phyloP scores from a whole-genome alignment of 2,888 invertebrate species.

The Dryadula phaetusa region DNA sequence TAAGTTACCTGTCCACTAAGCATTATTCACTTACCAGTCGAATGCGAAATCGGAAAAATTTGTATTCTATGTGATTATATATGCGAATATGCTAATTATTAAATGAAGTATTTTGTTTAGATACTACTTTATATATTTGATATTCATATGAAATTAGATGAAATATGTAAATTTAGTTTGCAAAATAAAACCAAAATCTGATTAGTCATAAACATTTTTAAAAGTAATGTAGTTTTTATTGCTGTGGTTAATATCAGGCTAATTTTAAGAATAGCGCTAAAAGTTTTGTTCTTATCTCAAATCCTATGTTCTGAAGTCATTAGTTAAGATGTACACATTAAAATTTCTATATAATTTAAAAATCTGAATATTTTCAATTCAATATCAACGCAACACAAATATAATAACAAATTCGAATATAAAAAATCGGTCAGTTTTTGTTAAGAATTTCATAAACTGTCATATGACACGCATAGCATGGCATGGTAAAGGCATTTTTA shows the following conservation, averaged over 20 bases:
- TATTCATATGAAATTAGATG: too few species aligned
- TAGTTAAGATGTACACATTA: too few species aligned
- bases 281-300: neutral
- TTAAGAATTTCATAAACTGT: conserved; percentile 5
- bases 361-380: neutral
- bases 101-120: neutral
- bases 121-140: too few species aligned
- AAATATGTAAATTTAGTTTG: too few species aligned
- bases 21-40: conserved; percentile 4
- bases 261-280: neutral
- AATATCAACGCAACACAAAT: too few species aligned
- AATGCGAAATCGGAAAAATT: neutral
- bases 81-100: neutral
- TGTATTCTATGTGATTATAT: neutral
- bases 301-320: neutral
- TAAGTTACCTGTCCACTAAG: conserved; percentile 22
- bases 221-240: too few species aligned
- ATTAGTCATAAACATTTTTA: too few species aligned
- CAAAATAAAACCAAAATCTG: too few species aligned
- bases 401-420: too few species aligned
- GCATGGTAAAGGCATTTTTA: conserved; percentile 17
- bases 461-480: neutral
- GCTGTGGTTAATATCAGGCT: neutral
- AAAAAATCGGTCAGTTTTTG: too few species aligned
- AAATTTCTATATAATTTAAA: too few species aligned